phyloP scores from a whole-genome alignment of 2,888 invertebrate species.

The Eulithis testata region DNA sequence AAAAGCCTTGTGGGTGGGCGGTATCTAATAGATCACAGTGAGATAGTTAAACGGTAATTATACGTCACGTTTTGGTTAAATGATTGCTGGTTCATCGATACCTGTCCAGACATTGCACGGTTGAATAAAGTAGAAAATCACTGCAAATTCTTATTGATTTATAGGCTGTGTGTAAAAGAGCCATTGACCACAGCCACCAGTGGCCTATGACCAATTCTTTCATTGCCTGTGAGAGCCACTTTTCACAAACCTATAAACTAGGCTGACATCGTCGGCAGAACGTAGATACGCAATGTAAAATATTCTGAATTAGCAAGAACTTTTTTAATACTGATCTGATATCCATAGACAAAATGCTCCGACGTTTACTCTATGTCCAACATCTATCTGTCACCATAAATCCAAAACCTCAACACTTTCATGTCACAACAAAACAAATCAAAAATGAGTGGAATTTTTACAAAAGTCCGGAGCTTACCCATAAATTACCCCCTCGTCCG shows the following conservation, averaged over 20 bases:
- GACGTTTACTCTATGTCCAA: too few species aligned
- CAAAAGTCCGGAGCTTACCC: conserved; percentile 73
- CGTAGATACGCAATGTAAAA: too few species aligned
- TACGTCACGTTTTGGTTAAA: conserved; percentile 53
- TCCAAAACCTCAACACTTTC: not conserved
- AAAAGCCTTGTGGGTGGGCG: conserved; percentile 68
- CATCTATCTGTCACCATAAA: not conserved
- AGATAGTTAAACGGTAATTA: conserved; percentile 67
- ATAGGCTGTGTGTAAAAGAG: too few species aligned
- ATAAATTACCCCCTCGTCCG: conserved; percentile 72
- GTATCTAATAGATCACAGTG: conserved; percentile 46
- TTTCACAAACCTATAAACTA: too few species aligned
- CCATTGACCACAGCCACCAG: too few species aligned
- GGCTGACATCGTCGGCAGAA: too few species aligned
- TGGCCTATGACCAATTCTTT: too few species aligned
- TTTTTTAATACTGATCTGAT: not conserved
- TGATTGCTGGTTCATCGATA: too few species aligned
- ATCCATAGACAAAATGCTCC: not conserved
- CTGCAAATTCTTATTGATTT: too few species aligned
- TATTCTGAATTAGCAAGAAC: not conserved
- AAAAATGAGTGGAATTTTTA: conserved; percentile 67
- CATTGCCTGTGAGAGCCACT: too few species aligned
- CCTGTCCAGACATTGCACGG: too few species aligned
- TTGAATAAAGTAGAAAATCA: too few species aligned
- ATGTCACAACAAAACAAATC: conserved; percentile 13